Base-by-base conservation (phyloP, 1,140 invertebrate species). In the Neodiprion fabricii region DNA sequence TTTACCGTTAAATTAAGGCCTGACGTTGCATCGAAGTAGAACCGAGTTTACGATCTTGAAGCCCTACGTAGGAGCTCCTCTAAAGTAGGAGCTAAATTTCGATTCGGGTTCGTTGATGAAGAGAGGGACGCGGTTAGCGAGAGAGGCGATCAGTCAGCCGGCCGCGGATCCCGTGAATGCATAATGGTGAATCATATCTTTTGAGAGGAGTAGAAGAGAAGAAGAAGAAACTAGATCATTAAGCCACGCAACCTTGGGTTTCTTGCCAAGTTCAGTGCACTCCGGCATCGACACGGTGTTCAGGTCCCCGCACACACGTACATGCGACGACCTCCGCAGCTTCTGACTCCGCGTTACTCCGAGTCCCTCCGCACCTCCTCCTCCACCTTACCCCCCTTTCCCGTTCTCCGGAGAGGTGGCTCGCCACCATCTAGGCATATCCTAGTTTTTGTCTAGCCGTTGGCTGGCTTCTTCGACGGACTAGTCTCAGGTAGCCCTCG, bases 251-350 rank as follows among this genome's bases (percentile, higher is more conserved):
- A 84, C 85, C 85, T 85, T 86, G 85, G 82, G 82, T 84, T 86
- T 86, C 84, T 85, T 85, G 85, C 84, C 85, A 86, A 86, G 85
- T 85, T 86, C 85, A 86, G 80, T 86, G 85, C 81, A 85, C 85
- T 79, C 81, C 75, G 76, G 78, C 77, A 71, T 70, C 75, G 75
- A 77, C 80, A 81, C 77, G 81, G 75, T 78, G 77, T 40, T 40
- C 28, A 40, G 28, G 28, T 40, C 28, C 28, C 28, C 28, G 28
- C 28, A 40, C 28, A 40, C 28, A 40, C 28, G 28, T 40, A 40
- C 28, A 40, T 40, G 28, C 28, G 28, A 65, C 73, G 67, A 67
- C 71, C 67, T 21, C 14, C 72, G 65, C 50, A 23, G 53, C 67
- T 71, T 72, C 67, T 48, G 67, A 67, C 72, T 75, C 48, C 72